Conservation (phyloP, 2,888 invertebrate species). For the Eilema sororculum region DNA sequence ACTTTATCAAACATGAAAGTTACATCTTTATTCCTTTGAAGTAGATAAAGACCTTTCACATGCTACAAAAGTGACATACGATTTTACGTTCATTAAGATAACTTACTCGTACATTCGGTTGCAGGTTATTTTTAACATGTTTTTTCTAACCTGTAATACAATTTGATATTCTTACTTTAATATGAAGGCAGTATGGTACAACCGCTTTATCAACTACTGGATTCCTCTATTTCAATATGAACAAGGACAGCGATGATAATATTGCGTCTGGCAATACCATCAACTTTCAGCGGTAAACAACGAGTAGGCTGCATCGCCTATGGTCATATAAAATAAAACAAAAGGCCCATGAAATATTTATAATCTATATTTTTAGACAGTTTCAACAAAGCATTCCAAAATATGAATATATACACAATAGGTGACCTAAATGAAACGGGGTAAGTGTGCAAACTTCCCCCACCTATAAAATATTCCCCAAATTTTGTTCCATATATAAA, state of each 20-base stretch:
- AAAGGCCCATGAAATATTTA: slow-evolving; percentile 5
- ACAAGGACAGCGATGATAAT: background rate
- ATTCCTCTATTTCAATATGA: background rate
- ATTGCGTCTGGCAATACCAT: background rate
- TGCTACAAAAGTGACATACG: no score
- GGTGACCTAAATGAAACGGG: slow-evolving; percentile 12
- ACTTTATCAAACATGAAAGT: no score
- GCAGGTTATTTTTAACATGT: no score
- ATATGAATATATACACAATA: slow-evolving; percentile 4
- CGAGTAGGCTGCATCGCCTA: background rate
- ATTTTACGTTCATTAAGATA: background rate
- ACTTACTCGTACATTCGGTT: background rate
- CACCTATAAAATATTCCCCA: slow-evolving; percentile 27
- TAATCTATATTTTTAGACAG: slow-evolving; percentile 2
- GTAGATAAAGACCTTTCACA: no score
- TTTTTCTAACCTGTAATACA: no score
- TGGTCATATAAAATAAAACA: slow-evolving; percentile 4
- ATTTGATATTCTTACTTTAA: no score
- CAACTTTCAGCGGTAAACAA: background rate
- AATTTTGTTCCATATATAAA: slow-evolving; percentile 26
- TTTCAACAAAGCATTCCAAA: slow-evolving; percentile 6
- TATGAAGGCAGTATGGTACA: no score
- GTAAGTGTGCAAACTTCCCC: background rate
- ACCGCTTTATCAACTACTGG: background rate
- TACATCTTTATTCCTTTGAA: no score